Evolutionary conservation across 2,888 invertebrate species (phyloP), one percentile per base, ranked within the genome.

Genomic region (Campopleginae sp.): DNA sequence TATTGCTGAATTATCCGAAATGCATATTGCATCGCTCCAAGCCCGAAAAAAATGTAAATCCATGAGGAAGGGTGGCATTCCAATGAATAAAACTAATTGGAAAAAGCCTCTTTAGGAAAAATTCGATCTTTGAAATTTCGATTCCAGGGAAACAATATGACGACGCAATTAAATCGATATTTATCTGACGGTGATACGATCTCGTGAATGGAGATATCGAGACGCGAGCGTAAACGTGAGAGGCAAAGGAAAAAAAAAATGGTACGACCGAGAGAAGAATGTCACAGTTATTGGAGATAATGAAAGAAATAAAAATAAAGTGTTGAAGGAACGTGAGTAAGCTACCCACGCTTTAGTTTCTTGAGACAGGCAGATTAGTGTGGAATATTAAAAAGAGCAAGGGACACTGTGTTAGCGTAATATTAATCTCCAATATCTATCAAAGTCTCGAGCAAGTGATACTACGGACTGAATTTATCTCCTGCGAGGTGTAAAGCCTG

Each of bases 401-500:
- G 75, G 75, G 58, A 82, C 71, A 77, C 79, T 77, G 70, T 80
- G 80, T 80, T 46, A 82, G 76, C 82, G 80, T 61, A 76, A 82
- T 79, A 82, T 85, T 85, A 82, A 85, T 85, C 85, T 82, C 76
- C 82, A 68, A 80, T 85, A 85, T 85, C 85, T 85, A 85, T 85
- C 85, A 85, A 82, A 85, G 82, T 85, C 85, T 33, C 51, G 82
- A 74, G 79, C 82, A 80, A 82, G 82, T 82, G 85, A 82, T 82
- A 82, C 79, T 80, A 68, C 80, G 76, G 33, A 79, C 70, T 80
- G 85, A 85, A 82, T 82, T 85, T 82, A 85, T 85, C 85, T 82
- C 76, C 66, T 61, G 61, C 76, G 85, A 85, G 80, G 80, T 85
- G 82, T 85, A 85, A 80, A 77, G 80, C 79, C 79, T 82, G 85